These are phyloP conservation scores for Drosophila serrata DNA, from an alignment of 1,140 invertebrate species.

Conservation along the genomic window DNA sequence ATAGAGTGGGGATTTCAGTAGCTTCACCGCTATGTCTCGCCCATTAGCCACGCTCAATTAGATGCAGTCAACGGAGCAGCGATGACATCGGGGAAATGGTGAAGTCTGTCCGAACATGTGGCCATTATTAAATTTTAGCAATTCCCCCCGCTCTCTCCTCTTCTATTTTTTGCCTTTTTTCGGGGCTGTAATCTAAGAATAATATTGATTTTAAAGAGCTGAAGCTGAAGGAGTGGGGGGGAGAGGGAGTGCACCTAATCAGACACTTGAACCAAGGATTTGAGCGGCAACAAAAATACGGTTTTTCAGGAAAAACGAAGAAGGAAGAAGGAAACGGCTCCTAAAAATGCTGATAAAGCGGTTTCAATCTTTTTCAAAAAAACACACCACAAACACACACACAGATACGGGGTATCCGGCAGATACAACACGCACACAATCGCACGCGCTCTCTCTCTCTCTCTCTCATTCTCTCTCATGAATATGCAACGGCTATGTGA, in stretches of 20 bases:
- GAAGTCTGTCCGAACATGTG: conserved; percentile 51
- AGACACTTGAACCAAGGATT: conserved; percentile 78
- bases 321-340: conserved; percentile 57
- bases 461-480: conserved; percentile 60
- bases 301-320: conserved; percentile 53
- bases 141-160: conserved; percentile 22
- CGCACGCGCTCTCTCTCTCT: conserved; percentile 40
- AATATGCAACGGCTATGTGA: conserved; percentile 75
- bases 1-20: background rate
- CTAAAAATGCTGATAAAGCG: conserved; percentile 83
- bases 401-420: conserved; percentile 23
- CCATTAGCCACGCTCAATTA: conserved; percentile 77
- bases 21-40: conserved; percentile 22
- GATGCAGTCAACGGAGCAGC: conserved; percentile 57
- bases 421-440: conserved; percentile 25
- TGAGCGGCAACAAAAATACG: conserved; percentile 83
- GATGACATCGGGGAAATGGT: conserved; percentile 45
- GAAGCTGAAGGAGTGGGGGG: conserved; percentile 25
- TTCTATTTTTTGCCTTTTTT: conserved; percentile 49
- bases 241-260: conserved; percentile 72
- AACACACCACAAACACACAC: conserved; percentile 59
- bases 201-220: conserved; percentile 81
- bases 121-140: conserved; percentile 71
- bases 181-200: conserved; percentile 72
- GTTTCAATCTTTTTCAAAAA: conserved; percentile 68